Evolutionary conservation across 2,888 invertebrate species (phyloP).

Genomic region (Epirrhoe tristata): DNA sequence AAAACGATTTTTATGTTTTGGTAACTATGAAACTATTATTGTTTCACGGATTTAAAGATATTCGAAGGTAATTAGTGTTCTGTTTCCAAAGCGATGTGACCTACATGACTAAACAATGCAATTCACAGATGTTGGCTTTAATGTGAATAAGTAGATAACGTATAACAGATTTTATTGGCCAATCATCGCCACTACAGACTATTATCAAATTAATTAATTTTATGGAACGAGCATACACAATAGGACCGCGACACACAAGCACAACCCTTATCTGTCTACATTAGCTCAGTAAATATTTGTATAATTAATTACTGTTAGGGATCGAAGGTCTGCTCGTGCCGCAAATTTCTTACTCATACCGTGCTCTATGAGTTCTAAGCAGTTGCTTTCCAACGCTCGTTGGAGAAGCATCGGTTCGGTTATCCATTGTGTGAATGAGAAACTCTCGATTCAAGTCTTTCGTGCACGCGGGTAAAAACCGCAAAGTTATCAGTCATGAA

Average conservation of each 20-base stretch:
- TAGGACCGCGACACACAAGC: constrained; percentile 67
- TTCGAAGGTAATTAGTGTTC: neutral
- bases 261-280: constrained; percentile 69
- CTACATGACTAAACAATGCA: constrained; percentile 35
- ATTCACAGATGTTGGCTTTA: constrained; percentile 50
- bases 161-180: constrained; percentile 44
- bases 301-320: constrained; percentile 73
- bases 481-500: constrained; percentile 86
- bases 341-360: constrained; percentile 57
- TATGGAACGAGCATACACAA: constrained; percentile 72
- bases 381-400: constrained; percentile 61
- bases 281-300: constrained; percentile 67
- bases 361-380: constrained; percentile 42
- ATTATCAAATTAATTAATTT: constrained; percentile 71
- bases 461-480: constrained; percentile 87
- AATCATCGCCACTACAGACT: constrained; percentile 49
- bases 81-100: constrained; percentile 21
- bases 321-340: constrained; percentile 81
- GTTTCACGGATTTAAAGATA: neutral
- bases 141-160: constrained; percentile 40
- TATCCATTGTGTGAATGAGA: constrained; percentile 82
- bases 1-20: neutral
- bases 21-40: neutral
- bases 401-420: constrained; percentile 49
- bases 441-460: constrained; percentile 86